These are phyloP conservation scores for Muschampia plurimacula DNA, from an alignment of 2,888 invertebrate species.

Conservation along the genomic window DNA sequence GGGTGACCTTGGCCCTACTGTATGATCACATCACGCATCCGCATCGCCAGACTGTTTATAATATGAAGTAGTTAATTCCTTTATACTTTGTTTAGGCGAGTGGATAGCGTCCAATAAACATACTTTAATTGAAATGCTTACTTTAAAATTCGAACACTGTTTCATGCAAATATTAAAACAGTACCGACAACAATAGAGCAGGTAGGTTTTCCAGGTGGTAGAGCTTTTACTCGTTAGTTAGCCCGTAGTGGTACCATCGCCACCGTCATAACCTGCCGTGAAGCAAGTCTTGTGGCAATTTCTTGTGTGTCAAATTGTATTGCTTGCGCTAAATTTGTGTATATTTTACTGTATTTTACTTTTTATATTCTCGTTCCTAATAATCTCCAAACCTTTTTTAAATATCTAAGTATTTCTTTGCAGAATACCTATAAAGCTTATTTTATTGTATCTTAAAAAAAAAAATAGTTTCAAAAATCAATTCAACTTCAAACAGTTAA, in stretches of 20 bases:
- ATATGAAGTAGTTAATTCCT: constrained; percentile 26
- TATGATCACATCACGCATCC: constrained; percentile 25
- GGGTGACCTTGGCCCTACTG: constrained; percentile 35
- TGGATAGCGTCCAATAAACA: neutral
- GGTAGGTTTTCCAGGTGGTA: neutral
- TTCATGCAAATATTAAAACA: neutral
- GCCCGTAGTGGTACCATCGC: constrained; percentile 46
- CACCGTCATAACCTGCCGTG: constrained; percentile 19
- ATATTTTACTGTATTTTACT: too few relatives aligned
- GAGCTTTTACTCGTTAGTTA: neutral
- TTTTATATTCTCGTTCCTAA: too few relatives aligned
- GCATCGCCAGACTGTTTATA: constrained; percentile 37
- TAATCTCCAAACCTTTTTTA: too few relatives aligned
- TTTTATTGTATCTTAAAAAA: too few relatives aligned
- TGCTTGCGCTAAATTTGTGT: too few relatives aligned
- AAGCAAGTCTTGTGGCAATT: too few relatives aligned
- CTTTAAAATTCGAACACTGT: neutral
- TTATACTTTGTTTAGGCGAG: constrained; percentile 30
- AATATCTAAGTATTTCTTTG: too few relatives aligned
- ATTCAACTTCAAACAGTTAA: too few relatives aligned
- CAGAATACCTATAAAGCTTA: too few relatives aligned
- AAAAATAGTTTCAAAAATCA: too few relatives aligned
- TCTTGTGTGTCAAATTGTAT: too few relatives aligned
- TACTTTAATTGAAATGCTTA: constrained; percentile 7
- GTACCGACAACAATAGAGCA: neutral